These are phyloP conservation scores for Tricholauxania praeusta DNA, from an alignment of 2,888 invertebrate species.

Conservation along the genomic window DNA sequence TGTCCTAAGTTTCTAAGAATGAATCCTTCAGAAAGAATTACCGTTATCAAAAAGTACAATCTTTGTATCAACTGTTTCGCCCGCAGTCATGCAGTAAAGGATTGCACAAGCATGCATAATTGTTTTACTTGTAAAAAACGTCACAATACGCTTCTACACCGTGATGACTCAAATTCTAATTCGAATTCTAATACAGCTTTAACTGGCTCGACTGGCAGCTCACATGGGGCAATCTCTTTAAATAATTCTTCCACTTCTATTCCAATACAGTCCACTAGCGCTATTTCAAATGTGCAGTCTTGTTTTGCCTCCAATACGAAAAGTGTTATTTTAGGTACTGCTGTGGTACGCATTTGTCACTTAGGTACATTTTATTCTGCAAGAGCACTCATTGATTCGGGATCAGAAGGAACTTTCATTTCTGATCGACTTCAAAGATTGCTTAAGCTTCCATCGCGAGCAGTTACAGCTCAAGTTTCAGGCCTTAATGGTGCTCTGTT, in stretches of 20 bases:
- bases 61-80: conserved; percentile 24
- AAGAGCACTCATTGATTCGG: conserved; percentile 38
- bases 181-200: not conserved
- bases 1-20: conserved; percentile 35
- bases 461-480: conserved; percentile 19
- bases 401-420: conserved; percentile 40
- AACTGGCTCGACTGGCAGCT: not conserved
- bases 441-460: conserved; percentile 17
- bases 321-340: conserved; percentile 34
- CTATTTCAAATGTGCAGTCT: not conserved
- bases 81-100: not conserved
- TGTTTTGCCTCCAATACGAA: conserved; percentile 11
- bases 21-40: not conserved
- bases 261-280: conserved; percentile 26
- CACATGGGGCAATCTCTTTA: not conserved
- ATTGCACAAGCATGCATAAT: conserved; percentile 17
- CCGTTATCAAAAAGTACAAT: not conserved
- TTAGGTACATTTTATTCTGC: conserved; percentile 2
- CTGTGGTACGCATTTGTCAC: conserved; percentile 22
- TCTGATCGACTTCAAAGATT: conserved; percentile 27
- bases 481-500: conserved; percentile 29
- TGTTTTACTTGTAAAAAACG: conserved; percentile 24
- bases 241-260: not conserved
- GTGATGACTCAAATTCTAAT: not conserved
- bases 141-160: conserved; percentile 30